Conservation (phyloP, 2,888 invertebrate species). For the Noctua fimbriata region DNA sequence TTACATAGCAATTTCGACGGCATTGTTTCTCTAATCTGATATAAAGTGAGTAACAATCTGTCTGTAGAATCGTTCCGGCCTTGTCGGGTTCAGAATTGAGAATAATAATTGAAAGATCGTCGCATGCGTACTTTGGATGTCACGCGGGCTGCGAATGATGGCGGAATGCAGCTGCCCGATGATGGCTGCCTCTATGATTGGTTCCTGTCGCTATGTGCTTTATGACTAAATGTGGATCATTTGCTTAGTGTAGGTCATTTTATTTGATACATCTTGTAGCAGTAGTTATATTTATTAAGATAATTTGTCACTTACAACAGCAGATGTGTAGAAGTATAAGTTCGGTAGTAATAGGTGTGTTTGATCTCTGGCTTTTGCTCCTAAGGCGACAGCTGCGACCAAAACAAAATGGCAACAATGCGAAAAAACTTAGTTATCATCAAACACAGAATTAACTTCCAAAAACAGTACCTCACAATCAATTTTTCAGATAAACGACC, state of each 20-base stretch:
- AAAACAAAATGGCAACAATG: background rate
- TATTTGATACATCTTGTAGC: conserved; percentile 37
- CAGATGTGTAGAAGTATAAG: background rate
- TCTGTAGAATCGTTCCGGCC: conserved; percentile 78
- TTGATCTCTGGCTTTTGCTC: background rate
- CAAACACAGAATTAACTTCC: conserved; percentile 30
- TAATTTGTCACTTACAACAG: background rate
- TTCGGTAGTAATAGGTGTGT: conserved; percentile 6
- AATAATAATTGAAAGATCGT: conserved; percentile 85
- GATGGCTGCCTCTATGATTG: conserved; percentile 70
- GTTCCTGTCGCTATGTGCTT: conserved; percentile 68
- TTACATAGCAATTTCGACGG: conserved; percentile 70
- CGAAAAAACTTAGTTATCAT: background rate
- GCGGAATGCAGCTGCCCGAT: conserved; percentile 72
- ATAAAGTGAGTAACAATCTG: conserved; percentile 76
- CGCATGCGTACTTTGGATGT: conserved; percentile 80
- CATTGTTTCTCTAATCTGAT: conserved; percentile 77
- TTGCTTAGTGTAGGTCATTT: conserved; percentile 47
- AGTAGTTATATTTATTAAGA: conserved; percentile 27
- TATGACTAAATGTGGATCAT: conserved; percentile 63
- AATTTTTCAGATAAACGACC: conserved; percentile 54
- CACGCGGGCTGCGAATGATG: conserved; percentile 80
- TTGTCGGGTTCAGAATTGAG: conserved; percentile 84
- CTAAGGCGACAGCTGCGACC: background rate
- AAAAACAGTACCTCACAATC: conserved; percentile 29